A percentile compares a stretch with the other conserved stretches of the same genome.
These are phyloP conservation scores for Parus major DNA, from an alignment of 2,113 vertebrate genomes.

Conservation along the genomic window DNA sequence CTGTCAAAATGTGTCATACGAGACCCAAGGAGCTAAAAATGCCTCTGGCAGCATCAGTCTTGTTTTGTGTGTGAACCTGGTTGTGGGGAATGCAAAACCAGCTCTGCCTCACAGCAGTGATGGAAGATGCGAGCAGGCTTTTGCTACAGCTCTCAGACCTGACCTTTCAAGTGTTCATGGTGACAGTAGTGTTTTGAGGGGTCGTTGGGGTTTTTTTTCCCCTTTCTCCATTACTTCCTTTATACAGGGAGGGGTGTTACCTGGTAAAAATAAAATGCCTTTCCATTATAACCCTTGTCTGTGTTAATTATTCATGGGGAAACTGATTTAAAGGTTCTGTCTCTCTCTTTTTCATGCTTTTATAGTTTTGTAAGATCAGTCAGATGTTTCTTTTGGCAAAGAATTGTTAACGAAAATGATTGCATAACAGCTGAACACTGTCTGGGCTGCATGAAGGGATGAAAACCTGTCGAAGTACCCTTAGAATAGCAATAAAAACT, in stretches of 20 bases:
- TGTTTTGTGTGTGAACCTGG: not conserved
- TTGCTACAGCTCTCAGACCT: not conserved
- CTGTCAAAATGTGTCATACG: not conserved
- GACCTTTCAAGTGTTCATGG: not conserved
- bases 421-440: not conserved
- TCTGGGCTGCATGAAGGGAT: not conserved
- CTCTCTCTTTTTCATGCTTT: not conserved
- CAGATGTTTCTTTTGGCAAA: not conserved
- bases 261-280: constrained; percentile 69
- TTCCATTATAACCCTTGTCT: constrained; percentile 40
- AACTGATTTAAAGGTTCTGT: not conserved
- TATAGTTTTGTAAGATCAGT: not conserved
- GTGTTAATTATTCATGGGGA: constrained; percentile 28
- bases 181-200: not conserved
- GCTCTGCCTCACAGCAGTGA: not conserved
- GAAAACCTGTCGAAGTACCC: not conserved
- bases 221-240: not conserved
- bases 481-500: constrained; percentile 43
- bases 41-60: not conserved
- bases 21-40: constrained; percentile 7
- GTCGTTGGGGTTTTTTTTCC: not conserved
- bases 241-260: constrained; percentile 19
- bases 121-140: not conserved
- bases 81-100: not conserved
- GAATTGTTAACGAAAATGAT: not conserved